Evolutionary conservation across 2,888 invertebrate genomes (phyloP).

Genomic region (Leucophora obtusa): DNA sequence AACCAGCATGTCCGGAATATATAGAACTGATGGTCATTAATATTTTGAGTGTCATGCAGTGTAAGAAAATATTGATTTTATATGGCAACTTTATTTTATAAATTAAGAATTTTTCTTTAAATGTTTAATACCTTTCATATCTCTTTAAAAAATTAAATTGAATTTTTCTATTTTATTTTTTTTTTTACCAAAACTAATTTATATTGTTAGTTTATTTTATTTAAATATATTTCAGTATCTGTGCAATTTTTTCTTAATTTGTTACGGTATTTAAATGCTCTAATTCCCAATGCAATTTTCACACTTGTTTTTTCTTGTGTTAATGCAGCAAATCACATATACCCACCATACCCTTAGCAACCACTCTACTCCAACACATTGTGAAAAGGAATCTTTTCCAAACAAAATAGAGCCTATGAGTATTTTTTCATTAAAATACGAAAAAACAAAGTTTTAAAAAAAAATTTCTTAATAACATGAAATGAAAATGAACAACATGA

Average conservation of each 20-base stretch:
- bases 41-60: too few relatives aligned
- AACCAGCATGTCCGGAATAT: too few relatives aligned
- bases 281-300: slow-evolving; percentile 67
- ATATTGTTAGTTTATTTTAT: slow-evolving; percentile 52
- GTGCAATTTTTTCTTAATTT: slow-evolving; percentile 51
- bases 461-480: slow-evolving; percentile 52
- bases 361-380: slow-evolving; percentile 5
- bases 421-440: slow-evolving; percentile 40
- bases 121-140: too few relatives aligned
- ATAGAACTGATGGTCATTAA: too few relatives aligned
- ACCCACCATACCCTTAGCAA: slow-evolving; percentile 6
- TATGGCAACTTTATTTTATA: too few relatives aligned
- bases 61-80: too few relatives aligned
- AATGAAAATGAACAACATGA: slow-evolving; percentile 64
- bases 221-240: slow-evolving; percentile 20
- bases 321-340: slow-evolving; percentile 27
- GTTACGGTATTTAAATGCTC: slow-evolving; percentile 63
- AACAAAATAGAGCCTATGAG: slow-evolving; percentile 45
- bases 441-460: not conserved
- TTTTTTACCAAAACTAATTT: not conserved
- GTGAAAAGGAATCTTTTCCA: slow-evolving; percentile 9
- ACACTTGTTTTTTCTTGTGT: slow-evolving; percentile 58
- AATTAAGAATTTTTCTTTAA: too few relatives aligned
- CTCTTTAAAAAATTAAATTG: too few relatives aligned
- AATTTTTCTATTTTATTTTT: not conserved